Percentiles rank a stretch among this genome's conserved stretches.
These are phyloP conservation scores for Prochilodus magdalenae DNA, from an alignment of 2,113 vertebrate species.

Conservation along the genomic window DNA sequence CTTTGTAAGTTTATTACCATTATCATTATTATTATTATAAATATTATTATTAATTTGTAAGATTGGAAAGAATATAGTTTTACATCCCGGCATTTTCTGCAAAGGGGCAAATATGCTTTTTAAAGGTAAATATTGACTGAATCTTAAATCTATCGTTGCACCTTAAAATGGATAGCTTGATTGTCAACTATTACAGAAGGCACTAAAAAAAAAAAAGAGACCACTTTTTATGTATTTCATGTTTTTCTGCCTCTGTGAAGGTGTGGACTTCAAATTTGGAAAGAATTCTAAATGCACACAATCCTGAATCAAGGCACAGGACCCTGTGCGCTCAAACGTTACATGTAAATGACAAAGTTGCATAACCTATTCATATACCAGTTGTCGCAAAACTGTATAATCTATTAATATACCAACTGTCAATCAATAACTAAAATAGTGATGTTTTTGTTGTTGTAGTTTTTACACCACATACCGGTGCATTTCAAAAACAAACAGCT, in stretches of 20 bases:
- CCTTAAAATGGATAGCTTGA: conserved; percentile 77
- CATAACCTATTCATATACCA: conserved; percentile 3
- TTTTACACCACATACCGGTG: neutral
- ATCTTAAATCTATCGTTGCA: conserved; percentile 75
- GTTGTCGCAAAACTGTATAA: neutral
- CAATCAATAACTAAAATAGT: conserved; percentile 1
- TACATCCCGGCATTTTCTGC: conserved; percentile 59
- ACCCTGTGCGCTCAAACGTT: conserved; percentile 22
- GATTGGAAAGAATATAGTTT: conserved; percentile 69
- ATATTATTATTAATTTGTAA: conserved; percentile 64
- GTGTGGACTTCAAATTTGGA: conserved; percentile 40
- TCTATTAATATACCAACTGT: conserved; percentile 9
- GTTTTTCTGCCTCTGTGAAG: conserved; percentile 35
- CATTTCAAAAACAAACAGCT: conserved; percentile 63
- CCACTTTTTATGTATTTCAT: conserved; percentile 30
- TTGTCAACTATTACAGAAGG: conserved; percentile 64
- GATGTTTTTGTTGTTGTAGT: neutral
- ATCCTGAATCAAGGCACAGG: conserved; percentile 28
- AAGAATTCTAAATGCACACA: conserved; percentile 27
- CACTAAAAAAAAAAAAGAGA: conserved; percentile 2
- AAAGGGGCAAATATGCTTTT: conserved; percentile 63
- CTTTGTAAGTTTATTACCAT: conserved; percentile 67
- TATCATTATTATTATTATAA: conserved; percentile 63
- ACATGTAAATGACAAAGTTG: neutral
- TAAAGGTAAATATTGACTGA: conserved; percentile 57